Conservation (phyloP, 1,140 invertebrate species). For the Brachionus manjavacas region DNA sequence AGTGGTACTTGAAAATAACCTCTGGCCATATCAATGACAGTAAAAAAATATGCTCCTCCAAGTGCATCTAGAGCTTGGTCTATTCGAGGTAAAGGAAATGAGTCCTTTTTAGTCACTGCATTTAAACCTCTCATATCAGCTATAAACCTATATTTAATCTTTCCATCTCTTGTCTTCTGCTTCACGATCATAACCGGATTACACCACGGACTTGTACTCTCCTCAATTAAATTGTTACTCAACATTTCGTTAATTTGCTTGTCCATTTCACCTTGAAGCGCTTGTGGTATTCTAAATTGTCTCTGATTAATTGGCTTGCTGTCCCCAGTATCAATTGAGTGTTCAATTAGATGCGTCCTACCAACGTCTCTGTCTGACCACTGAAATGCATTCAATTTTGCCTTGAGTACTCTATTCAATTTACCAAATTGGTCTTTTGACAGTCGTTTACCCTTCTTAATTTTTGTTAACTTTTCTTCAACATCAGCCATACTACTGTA, state of each 20-base stretch:
- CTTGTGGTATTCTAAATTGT: background rate
- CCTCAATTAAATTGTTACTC: background rate
- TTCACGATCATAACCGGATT: too few species aligned
- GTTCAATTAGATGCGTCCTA: background rate
- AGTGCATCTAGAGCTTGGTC: background rate
- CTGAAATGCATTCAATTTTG: background rate
- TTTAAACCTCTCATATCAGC: background rate
- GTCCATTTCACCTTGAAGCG: background rate
- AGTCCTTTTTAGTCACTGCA: conserved; percentile 2
- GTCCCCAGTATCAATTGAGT: background rate
- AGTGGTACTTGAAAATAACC: background rate
- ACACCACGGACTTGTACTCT: background rate
- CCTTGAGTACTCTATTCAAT: too few species aligned
- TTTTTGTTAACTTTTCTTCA: too few species aligned
- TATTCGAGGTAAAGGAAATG: background rate
- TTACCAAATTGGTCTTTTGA: too few species aligned
- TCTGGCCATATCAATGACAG: background rate
- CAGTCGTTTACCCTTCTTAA: too few species aligned
- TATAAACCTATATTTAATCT: background rate
- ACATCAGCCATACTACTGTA: too few species aligned
- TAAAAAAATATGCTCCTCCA: background rate
- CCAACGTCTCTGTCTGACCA: background rate
- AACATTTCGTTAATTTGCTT: background rate
- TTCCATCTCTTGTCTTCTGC: background rate
- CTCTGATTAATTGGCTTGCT: background rate